These are phyloP conservation scores for Drosophila melanocephala DNA, from an alignment of 2,888 invertebrate species.

Conservation along the genomic window DNA sequence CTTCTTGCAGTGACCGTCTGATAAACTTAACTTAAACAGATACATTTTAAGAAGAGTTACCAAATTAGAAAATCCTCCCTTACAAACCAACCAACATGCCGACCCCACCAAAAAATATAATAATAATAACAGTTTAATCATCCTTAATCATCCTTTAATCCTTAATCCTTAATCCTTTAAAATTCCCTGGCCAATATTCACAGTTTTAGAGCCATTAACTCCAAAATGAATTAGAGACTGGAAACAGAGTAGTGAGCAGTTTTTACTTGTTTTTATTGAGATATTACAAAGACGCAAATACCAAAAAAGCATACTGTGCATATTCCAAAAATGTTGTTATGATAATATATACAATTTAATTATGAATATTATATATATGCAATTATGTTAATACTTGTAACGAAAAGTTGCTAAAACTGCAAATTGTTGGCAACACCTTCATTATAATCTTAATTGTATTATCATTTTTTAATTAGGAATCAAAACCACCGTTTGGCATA, in stretches of 20 bases:
- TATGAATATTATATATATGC: background rate
- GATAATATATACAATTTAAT: background rate
- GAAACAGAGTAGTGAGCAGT: background rate
- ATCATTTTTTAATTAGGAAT: background rate
- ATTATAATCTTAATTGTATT: background rate
- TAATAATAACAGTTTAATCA: background rate
- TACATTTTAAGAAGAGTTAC: background rate
- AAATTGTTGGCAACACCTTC: background rate
- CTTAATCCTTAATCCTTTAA: background rate
- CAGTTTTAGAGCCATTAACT: background rate
- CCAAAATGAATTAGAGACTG: background rate
- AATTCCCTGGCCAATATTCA: background rate
- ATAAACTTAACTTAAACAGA: background rate
- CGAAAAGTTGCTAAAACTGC: background rate
- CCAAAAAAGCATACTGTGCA: slow-evolving; percentile 12
- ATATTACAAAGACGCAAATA: slow-evolving; percentile 10
- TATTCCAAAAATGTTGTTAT: slow-evolving; percentile 11
- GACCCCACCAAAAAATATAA: background rate
- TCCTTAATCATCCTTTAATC: background rate
- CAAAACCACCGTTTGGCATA: background rate
- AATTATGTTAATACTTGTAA: background rate
- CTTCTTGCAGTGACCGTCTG: background rate
- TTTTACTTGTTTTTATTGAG: background rate
- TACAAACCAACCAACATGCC: background rate
- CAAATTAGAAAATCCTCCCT: background rate